Percentiles rank a stretch among this genome's conserved stretches.
These are phyloP conservation scores for Nebria brevicollis DNA, from an alignment of 2,888 invertebrate species.

Conservation along the genomic window DNA sequence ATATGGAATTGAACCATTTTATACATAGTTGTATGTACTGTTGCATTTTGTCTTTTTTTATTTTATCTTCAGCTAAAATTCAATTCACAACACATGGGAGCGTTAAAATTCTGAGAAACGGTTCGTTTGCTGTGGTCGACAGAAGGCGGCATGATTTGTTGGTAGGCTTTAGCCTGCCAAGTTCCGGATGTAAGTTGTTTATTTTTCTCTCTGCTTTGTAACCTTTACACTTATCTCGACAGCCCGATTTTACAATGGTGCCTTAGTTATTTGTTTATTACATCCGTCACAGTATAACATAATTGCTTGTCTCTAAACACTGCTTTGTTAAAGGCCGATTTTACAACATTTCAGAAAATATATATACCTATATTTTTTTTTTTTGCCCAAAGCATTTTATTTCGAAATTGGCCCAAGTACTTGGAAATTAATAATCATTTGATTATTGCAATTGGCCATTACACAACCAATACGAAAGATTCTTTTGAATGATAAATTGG, in stretches of 20 bases:
- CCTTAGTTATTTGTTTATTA: constrained; percentile 43
- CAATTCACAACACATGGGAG: not conserved
- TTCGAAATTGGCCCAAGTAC: too few relatives aligned
- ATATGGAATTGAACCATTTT: too few relatives aligned
- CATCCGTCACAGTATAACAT: constrained; percentile 35
- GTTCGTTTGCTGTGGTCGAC: constrained; percentile 5
- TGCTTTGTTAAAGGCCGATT: not conserved
- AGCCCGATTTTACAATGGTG: constrained; percentile 38
- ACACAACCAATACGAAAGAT: too few relatives aligned
- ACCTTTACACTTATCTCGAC: constrained; percentile 46
- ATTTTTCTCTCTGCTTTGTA: constrained; percentile 44
- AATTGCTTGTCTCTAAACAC: not conserved
- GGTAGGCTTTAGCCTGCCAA: constrained; percentile 34
- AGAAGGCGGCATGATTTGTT: constrained; percentile 35
- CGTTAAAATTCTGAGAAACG: constrained; percentile 22
- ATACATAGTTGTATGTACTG: not conserved
- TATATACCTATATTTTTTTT: too few relatives aligned
- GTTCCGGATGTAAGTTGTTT: constrained; percentile 47
- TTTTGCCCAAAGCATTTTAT: too few relatives aligned
- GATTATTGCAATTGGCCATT: too few relatives aligned
- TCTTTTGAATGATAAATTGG: too few relatives aligned
- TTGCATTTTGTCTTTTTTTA: not conserved
- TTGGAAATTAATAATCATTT: too few relatives aligned
- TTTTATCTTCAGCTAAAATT: not conserved
- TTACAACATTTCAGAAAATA: not conserved